Percentiles rank a stretch among this genome's conserved stretches.
Evolutionary conservation across 2,888 invertebrate species (phyloP).

Genomic region (Graphium colonna): DNA sequence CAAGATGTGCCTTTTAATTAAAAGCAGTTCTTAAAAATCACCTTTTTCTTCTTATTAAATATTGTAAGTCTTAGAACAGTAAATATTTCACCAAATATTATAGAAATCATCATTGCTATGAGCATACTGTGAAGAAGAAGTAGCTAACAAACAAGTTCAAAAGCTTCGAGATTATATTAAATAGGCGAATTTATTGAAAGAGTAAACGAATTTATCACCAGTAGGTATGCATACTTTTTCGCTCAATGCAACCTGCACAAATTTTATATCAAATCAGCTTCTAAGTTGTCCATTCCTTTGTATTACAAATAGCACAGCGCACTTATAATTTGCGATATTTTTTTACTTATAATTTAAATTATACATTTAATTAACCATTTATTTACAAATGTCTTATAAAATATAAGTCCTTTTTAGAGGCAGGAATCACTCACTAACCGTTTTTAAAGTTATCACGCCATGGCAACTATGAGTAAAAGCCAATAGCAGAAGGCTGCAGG

Average conservation of each 20-base stretch:
- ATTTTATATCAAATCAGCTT: not conserved
- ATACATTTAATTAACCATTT: conserved; percentile 6
- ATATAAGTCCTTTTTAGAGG: conserved; percentile 16
- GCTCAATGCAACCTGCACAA: not conserved
- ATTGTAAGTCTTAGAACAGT: too few relatives aligned
- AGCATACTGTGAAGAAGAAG: too few relatives aligned
- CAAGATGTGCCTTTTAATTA: too few relatives aligned
- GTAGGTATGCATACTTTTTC: too few relatives aligned
- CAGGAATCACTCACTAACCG: conserved; percentile 20
- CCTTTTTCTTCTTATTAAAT: too few relatives aligned
- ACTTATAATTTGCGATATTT: not conserved
- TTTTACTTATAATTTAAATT: not conserved
- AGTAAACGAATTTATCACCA: not conserved
- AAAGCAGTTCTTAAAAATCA: too few relatives aligned
- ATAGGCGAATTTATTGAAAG: not conserved
- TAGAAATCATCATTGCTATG: too few relatives aligned
- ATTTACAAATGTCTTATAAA: conserved; percentile 14
- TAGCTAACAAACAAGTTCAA: not conserved
- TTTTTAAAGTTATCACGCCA: conserved; percentile 30
- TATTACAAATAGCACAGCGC: not conserved
- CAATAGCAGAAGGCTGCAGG: not conserved
- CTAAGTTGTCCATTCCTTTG: not conserved
- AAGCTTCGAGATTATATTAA: not conserved
- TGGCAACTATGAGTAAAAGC: conserved; percentile 27
- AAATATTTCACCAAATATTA: too few relatives aligned